Evolutionary conservation across 2,888 invertebrate species (phyloP).

Genomic region (Chymomyza amoena): DNA sequence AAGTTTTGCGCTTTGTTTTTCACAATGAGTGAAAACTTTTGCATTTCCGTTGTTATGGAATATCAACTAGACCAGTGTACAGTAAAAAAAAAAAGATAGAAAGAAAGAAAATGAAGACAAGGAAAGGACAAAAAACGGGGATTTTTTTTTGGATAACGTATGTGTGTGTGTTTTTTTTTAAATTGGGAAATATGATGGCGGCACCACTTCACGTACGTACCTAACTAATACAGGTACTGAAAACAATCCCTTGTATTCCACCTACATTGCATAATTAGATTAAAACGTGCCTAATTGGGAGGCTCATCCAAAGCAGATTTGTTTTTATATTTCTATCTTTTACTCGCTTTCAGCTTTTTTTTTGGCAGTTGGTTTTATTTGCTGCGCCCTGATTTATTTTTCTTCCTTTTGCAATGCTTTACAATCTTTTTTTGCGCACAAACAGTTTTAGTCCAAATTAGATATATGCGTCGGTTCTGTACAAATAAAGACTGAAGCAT

Average conservation of each 20-base stretch:
- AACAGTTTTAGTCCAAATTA: constrained; percentile 15
- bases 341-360: constrained; percentile 7
- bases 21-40: constrained; percentile 47
- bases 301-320: constrained; percentile 43
- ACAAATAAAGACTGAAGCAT: neutral
- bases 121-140: constrained; percentile 33
- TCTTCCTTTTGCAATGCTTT: neutral
- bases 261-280: constrained; percentile 75
- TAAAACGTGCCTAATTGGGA: constrained; percentile 76
- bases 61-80: constrained; percentile 40
- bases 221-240: constrained; percentile 46
- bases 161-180: constrained; percentile 31
- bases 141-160: constrained; percentile 18
- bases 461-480: neutral
- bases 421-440: neutral
- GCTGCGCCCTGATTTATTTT: neutral
- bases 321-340: constrained; percentile 29
- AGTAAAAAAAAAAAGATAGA: constrained; percentile 19
- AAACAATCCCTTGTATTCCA: neutral
- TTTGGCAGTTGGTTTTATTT: constrained; percentile 7
- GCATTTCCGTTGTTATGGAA: constrained; percentile 70
- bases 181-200: constrained; percentile 73
- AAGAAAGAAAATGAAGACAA: constrained; percentile 8
- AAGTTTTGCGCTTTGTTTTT: constrained; percentile 45
- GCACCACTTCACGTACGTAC: constrained; percentile 76